Base-by-base conservation (phyloP, 2,888 invertebrate genomes). In the Altica lythri region DNA sequence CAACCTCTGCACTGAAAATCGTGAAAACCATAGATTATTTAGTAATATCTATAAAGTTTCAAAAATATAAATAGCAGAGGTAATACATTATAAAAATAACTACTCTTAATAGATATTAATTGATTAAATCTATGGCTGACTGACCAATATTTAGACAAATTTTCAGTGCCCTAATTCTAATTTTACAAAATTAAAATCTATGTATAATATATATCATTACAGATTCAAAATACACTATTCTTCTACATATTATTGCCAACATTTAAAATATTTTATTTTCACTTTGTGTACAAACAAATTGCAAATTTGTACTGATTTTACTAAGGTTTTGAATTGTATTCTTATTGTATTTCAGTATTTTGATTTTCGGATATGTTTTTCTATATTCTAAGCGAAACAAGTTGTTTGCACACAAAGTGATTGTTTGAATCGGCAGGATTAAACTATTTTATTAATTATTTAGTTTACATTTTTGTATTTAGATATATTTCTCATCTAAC, bases 131-230 rank as follows among this genome's bases (percentile, higher is more conserved):
- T 34, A 34, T 4, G 4, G 13, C 9, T 34, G 14, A 34, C 16
- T 14, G 9, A 8, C 10, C 30, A 10, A 1, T 30, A 13, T 10
- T 10, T 13, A 2, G 2, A 34, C 14, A 14, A 34, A 34, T 34
- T 14, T 9, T 16, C 34, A 34, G 34, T 34, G 16, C 16, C 16
- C 34, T 34, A 30, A 34, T 3, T 8, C 34, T 64, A 68, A 60
- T 62, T 59, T 67, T 68, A 69, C 43, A 69, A 69, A 69, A 68
- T 64, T 68, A 68, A 68, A 67, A 57, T 65, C 65, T 68, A 67
- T 29, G n/a, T n/a, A n/a, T 29, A n/a, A n/a, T 29, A 29, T 25
- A 40, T 66, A 67, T 52, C 53, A 37, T 54, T 65, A 61, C 61
- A 64, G 65, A 65, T 57, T 62, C 35, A 43, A 62, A 62, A 61